phyloP scores from a whole-genome alignment of 2,797 vertebrate genomes.

The Scomberomorus guttatus region DNA sequence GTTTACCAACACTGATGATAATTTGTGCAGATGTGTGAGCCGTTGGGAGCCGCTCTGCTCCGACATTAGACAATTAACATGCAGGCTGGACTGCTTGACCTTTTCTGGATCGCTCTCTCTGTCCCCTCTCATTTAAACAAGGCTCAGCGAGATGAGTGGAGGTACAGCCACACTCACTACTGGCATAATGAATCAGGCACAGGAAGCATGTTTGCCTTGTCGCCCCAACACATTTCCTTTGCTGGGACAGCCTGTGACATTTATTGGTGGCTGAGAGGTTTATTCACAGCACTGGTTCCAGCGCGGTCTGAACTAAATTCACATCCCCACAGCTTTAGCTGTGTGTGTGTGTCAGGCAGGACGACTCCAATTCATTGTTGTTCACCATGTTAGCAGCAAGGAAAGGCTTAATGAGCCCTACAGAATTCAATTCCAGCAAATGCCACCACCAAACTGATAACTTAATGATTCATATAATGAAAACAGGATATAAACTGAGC shows the following conservation, averaged over 20 bases:
- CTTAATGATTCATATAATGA: constrained; percentile 79
- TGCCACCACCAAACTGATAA: constrained; percentile 69
- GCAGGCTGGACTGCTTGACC: constrained; percentile 75
- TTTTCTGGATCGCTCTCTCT: constrained; percentile 70
- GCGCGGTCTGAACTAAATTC: constrained; percentile 26
- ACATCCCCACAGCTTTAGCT: constrained; percentile 29
- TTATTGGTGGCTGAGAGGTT: constrained; percentile 64
- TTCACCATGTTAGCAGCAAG: constrained; percentile 58
- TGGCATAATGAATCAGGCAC: constrained; percentile 66
- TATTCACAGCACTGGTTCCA: constrained; percentile 48
- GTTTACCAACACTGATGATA: constrained; percentile 64
- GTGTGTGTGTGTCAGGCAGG: constrained; percentile 18
- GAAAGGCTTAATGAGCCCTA: constrained; percentile 68
- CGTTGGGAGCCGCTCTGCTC: constrained; percentile 32
- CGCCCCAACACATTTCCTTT: constrained; percentile 54
- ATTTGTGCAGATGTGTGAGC: constrained; percentile 66
- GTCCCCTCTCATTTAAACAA: constrained; percentile 68
- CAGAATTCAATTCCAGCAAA: constrained; percentile 70
- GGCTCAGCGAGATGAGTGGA: constrained; percentile 62
- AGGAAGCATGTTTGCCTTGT: constrained; percentile 61
- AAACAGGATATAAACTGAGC: constrained; percentile 68
- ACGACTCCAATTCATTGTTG: constrained; percentile 57
- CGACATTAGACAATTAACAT: constrained; percentile 80
- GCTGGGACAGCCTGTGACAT: constrained; percentile 63
- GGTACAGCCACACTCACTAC: constrained; percentile 56